Evolutionary conservation across 2,797 vertebrate species (phyloP).

Genomic region (Clarias fuscus): DNA sequence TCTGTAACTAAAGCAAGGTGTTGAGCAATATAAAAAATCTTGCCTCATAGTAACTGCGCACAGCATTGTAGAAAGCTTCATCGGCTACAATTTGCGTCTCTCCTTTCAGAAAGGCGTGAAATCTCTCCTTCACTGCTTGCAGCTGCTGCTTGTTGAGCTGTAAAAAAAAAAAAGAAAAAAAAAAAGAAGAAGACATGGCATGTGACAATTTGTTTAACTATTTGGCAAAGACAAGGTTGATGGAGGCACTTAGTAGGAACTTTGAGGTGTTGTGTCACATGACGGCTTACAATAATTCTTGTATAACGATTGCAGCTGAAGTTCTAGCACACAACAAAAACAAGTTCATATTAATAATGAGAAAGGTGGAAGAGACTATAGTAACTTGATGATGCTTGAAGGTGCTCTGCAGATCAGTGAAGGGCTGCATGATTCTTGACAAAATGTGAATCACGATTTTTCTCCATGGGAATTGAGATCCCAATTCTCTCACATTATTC

Average conservation of each 20-base stretch:
- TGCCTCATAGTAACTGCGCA: slow-evolving; percentile 93
- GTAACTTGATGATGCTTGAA: not conserved
- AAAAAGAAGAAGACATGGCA: not conserved
- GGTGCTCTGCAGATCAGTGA: not conserved
- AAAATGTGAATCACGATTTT: too few relatives aligned
- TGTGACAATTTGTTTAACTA: slow-evolving; percentile 1
- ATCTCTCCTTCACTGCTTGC: slow-evolving; percentile 87
- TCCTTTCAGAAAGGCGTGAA: slow-evolving; percentile 90
- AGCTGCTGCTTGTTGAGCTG: slow-evolving; percentile 96
- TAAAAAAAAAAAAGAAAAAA: slow-evolving; percentile 8
- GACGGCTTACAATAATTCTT: not conserved
- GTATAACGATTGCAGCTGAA: not conserved
- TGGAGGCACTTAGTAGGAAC: not conserved
- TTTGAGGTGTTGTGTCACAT: not conserved
- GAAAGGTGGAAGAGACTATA: not conserved
- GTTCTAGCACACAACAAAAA: not conserved
- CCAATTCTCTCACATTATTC: too few relatives aligned
- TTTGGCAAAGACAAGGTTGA: not conserved
- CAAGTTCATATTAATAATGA: not conserved
- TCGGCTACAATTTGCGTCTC: slow-evolving; percentile 93
- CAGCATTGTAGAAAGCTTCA: slow-evolving; percentile 96
- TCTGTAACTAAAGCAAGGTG: not conserved
- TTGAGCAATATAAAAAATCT: slow-evolving; percentile 48
- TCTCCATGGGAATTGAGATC: too few relatives aligned
- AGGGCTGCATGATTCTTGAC: too few relatives aligned